These are phyloP conservation scores for Tupaia tana DNA, from an alignment of 2,113 vertebrate species.

Conservation along the genomic window DNA sequence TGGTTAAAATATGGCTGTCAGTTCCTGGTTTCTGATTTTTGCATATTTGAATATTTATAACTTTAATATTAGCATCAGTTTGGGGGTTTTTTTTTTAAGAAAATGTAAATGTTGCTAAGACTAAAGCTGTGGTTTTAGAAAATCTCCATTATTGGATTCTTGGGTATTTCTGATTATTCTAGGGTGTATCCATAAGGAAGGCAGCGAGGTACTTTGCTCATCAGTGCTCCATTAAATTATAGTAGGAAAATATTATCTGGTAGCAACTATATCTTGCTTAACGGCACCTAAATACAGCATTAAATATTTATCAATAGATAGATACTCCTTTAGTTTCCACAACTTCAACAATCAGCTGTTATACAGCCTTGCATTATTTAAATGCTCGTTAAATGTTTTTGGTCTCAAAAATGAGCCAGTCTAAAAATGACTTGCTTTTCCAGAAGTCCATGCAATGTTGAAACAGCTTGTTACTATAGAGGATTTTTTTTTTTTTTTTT, in stretches of 20 bases:
- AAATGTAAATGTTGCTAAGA: constrained; percentile 43
- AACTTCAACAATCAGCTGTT: constrained; percentile 6
- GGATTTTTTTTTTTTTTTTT: too few relatives aligned
- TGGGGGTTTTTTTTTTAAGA: not conserved
- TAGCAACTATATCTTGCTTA: not conserved
- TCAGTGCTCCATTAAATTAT: constrained; percentile 29
- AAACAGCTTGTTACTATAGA: not conserved
- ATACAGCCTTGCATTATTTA: constrained; percentile 52
- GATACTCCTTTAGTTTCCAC: constrained; percentile 29
- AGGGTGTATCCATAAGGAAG: constrained; percentile 7
- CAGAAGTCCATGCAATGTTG: not conserved
- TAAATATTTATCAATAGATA: not conserved
- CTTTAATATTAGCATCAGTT: not conserved
- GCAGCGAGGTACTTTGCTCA: not conserved
- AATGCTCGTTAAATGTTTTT: not conserved
- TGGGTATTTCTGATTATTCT: constrained; percentile 28
- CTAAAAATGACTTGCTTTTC: not conserved
- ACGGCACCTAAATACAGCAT: constrained; percentile 13
- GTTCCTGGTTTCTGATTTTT: constrained; percentile 58
- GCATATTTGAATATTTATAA: constrained; percentile 75
- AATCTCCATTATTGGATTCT: not conserved
- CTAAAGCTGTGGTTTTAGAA: constrained; percentile 42
- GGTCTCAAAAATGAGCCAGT: not conserved
- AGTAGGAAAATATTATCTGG: constrained; percentile 7
- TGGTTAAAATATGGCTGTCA: constrained; percentile 62